Evolutionary conservation across 1,140 invertebrate species (phyloP), one percentile per base, ranked within the genome.

Genomic region (Pseudachorutes palmiensis): DNA sequence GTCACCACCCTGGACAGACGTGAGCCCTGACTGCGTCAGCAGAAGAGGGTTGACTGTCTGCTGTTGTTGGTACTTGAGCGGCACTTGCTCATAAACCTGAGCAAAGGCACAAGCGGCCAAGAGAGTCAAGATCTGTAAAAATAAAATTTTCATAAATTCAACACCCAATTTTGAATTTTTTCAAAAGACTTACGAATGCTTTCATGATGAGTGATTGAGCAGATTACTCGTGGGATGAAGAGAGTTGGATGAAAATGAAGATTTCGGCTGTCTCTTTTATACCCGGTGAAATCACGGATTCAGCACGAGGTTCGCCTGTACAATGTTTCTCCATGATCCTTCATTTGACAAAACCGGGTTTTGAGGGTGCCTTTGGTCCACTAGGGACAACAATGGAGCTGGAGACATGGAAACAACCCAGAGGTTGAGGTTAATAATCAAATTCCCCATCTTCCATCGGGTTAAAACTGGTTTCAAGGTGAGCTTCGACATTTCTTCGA

Each of bases 101-200:
- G 60, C 69, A 48, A 57, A 66, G 30, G 62, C 70, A 29, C 62
- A 41, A 45, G 64, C 66, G 31, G 66, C 70, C 22, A 71, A 31
- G 3, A 71, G 12, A 41, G 66, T 60, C 16, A 67, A 66, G n/a
- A 71, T 49, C 70, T 71, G 24, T 45, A 45, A 45, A 45, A 45
- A 45, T 12, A 45, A 45, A 9, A 45, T 45, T 45, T 45, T 45
- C 9, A 45, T 12, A 45, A 45, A 12, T 45, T 9, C 9, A 45
- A 45, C 19, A 45, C 19, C 19, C 19, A 45, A 45, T 45, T 45
- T 45, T 45, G 36, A 9, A 19, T 9, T 19, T 57, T 57, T 12
- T 57, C 5, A 16, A 57, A 57, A 45, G 36, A 67, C 66, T 67
- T 62, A 67, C 66, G 31, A 67, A 49, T 62, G 60, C 66, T 29